Conservation (phyloP, 2,797 vertebrate genomes). For the Cyclura pinguis region DNA sequence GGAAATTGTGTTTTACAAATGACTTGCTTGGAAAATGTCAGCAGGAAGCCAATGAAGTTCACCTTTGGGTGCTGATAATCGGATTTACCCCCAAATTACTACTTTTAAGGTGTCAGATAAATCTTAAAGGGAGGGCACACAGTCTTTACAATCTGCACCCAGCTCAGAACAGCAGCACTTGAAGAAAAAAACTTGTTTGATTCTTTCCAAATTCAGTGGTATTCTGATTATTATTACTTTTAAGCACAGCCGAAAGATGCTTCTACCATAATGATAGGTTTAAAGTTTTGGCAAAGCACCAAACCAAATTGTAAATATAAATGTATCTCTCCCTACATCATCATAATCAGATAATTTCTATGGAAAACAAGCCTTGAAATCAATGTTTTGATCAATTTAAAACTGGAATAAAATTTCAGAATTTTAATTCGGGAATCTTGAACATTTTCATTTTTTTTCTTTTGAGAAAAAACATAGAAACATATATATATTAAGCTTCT, state of each 20-base stretch:
- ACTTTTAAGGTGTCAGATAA: slow-evolving; percentile 55
- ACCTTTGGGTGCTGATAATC: slow-evolving; percentile 61
- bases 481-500: background rate
- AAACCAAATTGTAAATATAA: slow-evolving; percentile 76
- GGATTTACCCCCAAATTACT: slow-evolving; percentile 48
- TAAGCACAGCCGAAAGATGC: slow-evolving; percentile 74
- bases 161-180: slow-evolving; percentile 66
- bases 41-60: slow-evolving; percentile 53
- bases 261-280: slow-evolving; percentile 74
- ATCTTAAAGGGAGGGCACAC: slow-evolving; percentile 41
- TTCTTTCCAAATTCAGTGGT: slow-evolving; percentile 65
- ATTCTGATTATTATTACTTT: slow-evolving; percentile 77
- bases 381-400: background rate
- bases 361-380: background rate
- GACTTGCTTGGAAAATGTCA: slow-evolving; percentile 57
- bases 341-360: background rate
- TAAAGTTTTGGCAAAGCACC: slow-evolving; percentile 76
- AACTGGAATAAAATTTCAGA: background rate
- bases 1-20: slow-evolving; percentile 52
- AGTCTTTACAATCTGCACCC: slow-evolving; percentile 46
- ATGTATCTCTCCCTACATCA: slow-evolving; percentile 46
- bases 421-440: background rate
- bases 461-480: background rate
- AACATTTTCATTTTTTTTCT: background rate
- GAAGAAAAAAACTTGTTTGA: slow-evolving; percentile 67